phyloP scores from a whole-genome alignment of 2,797 vertebrate genomes.

The Melanogrammus aeglefinus region DNA sequence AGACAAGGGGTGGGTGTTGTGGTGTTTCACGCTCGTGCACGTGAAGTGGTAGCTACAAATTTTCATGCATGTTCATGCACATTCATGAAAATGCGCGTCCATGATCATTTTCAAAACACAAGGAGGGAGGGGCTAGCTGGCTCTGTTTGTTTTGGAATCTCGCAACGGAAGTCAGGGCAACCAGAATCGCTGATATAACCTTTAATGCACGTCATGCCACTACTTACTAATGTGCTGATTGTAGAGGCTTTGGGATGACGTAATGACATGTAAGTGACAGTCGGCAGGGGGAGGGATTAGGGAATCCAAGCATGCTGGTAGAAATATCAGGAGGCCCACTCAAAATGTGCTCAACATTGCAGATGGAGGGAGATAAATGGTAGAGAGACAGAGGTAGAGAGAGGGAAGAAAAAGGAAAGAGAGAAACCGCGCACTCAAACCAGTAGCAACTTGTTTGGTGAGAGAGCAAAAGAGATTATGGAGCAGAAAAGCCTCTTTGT shows the following conservation, averaged over 20 bases:
- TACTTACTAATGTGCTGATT: not conserved
- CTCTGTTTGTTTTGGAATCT: no score
- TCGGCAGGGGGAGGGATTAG: not conserved
- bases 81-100: no score
- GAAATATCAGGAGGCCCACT: not conserved
- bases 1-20: no score
- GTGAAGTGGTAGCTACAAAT: no score
- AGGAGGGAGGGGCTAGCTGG: no score
- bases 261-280: not conserved
- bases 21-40: no score
- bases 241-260: not conserved
- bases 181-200: no score
- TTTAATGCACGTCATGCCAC: not conserved
- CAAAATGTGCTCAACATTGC: not conserved
- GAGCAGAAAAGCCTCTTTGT: slow-evolving; percentile 55
- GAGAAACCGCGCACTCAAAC: slow-evolving; percentile 8
- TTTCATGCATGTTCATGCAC: no score
- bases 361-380: not conserved
- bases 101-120: no score
- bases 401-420: not conserved
- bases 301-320: not conserved
- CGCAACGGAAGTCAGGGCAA: no score
- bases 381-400: not conserved
- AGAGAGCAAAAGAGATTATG: slow-evolving; percentile 44
- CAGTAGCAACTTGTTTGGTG: not conserved